Evolutionary conservation across 1,140 invertebrate genomes (phyloP), one percentile per base, ranked within the genome.

Genomic region (Temnothorax curvispinosus): DNA sequence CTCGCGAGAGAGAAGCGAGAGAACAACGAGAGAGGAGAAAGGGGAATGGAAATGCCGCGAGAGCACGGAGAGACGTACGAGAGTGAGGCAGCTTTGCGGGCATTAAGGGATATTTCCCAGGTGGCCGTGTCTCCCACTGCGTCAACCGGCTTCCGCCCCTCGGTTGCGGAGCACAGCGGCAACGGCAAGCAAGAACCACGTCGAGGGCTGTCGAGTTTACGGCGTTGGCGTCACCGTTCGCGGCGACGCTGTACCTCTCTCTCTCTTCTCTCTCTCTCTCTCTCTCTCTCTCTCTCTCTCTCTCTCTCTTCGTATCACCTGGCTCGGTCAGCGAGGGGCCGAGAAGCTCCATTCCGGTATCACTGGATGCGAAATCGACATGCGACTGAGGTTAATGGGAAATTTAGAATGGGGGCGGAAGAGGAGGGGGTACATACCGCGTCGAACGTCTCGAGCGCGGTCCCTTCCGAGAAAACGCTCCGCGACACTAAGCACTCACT

Each of bases 71-170:
- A 81, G 76, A 87, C n/a, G 65, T 78, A 76, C 35, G 77, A 64
- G 82, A 65, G 82, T 27, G 81, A 89, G 78, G 62, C 85, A 91
- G 91, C 87, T 92, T 91, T 89, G 88, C 87, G 90, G 84, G 90
- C 89, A 92, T 92, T 92, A 92, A 90, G 62, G 74, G 85, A 85
- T 92, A 92, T 92, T 92, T 92, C 92, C 92, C 92, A 92, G 88
- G 92, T 92, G 92, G 90, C 92, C 80, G 47, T 82, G 75, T 82
- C 81, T 77, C 88, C 64, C 74, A 85, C 88, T 88, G 71, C 82
- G 86, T 86, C 88, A 75, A 85, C 82, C 76, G 74, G 87, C 84
- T 87, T 91, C 58, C 85, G 58, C 38, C 35, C 50, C 27, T 52
- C 50, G 77, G 85, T 75, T 87, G 74, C 67, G 47, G 74, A 52